Percentiles rank a stretch among this genome's conserved stretches.
Evolutionary conservation across 2,113 vertebrate genomes (phyloP).

Genomic region (Stegastes partitus): DNA sequence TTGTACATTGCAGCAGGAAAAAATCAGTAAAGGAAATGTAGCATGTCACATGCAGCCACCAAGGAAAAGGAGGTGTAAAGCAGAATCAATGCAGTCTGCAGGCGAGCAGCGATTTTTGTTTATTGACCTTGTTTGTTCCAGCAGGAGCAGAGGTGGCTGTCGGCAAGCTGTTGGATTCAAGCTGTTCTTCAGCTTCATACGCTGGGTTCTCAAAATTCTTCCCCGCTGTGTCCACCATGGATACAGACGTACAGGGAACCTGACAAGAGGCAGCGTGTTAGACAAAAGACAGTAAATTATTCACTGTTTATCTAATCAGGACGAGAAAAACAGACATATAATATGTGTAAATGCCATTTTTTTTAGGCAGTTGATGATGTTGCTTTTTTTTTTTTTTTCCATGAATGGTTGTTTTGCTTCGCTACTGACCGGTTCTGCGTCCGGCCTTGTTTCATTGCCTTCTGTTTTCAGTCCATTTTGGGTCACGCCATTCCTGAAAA

Average conservation of each 20-base stretch:
- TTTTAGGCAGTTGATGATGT: neutral
- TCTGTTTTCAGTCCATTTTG: neutral
- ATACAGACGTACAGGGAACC: slow-evolving; percentile 67
- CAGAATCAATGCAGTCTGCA: slow-evolving; percentile 10
- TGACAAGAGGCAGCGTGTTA: slow-evolving; percentile 28
- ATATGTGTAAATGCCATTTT: neutral
- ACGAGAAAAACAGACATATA: neutral
- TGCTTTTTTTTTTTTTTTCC: too few species aligned
- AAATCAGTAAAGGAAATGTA: neutral
- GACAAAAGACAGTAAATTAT: neutral
- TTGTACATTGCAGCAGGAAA: neutral
- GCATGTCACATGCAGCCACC: neutral
- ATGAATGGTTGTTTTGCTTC: too few species aligned
- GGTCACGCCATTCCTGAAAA: slow-evolving; percentile 58
- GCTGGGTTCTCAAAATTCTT: slow-evolving; percentile 79
- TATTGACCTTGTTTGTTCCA: slow-evolving; percentile 57
- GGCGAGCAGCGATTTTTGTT: slow-evolving; percentile 1
- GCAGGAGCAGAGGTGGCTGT: slow-evolving; percentile 17
- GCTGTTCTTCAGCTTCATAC: slow-evolving; percentile 44
- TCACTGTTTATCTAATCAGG: neutral
- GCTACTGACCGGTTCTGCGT: slow-evolving; percentile 47
- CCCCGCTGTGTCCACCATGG: slow-evolving; percentile 22
- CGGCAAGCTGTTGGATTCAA: neutral
- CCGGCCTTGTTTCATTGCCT: neutral
- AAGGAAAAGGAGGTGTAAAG: neutral